Evolutionary conservation across 2,888 invertebrate genomes (phyloP), one percentile per base, ranked within the genome.

Genomic region (Rhamnusium bicolor): DNA sequence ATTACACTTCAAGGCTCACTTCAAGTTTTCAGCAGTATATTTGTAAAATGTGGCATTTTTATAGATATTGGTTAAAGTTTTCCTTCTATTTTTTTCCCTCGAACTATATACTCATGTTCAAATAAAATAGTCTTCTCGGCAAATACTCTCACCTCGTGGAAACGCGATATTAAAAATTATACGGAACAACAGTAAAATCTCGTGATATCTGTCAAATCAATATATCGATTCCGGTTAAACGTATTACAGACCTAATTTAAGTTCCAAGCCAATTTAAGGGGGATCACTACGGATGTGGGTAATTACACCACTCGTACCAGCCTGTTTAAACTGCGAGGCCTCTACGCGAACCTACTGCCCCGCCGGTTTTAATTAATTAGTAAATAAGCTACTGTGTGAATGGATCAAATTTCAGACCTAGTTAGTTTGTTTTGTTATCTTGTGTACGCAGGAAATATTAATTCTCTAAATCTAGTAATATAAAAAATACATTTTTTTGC

Each of bases 281-380:
- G 66, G 72, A 70, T 74, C 67, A 66, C 56, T 51, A 56, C 72
- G 75, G 75, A 75, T 75, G 72, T 60, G 56, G 62, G 65, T 56
- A 75, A 75, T 75, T 75, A 75, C 54, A 70, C 49, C 24, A 51
- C 58, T 66, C 27, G 47, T 60, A 3, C 46, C 58, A 46, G 56
- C 54, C 65, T 65, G 47, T 69, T 73, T 65, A 54, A 69, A 65
- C 63, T 67, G 46, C n/a, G 10, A 40, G 12, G 6, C 8, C 8
- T 8, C 29, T 1, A 40, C n/a, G 5, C n/a, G 24, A 24, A n/a
- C 40, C 40, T n/a, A n/a, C 40, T 14, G 12, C 40, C 40, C 40
- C 40, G 40, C n/a, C 40, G 12, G 40, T 5, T n/a, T n/a, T 40
- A 40, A 40, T 40, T 40, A 40, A 40, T 40, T 40, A n/a, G 40